phyloP scores from a whole-genome alignment of 2,113 vertebrate genomes.

The Thamnophis sirtalis region DNA sequence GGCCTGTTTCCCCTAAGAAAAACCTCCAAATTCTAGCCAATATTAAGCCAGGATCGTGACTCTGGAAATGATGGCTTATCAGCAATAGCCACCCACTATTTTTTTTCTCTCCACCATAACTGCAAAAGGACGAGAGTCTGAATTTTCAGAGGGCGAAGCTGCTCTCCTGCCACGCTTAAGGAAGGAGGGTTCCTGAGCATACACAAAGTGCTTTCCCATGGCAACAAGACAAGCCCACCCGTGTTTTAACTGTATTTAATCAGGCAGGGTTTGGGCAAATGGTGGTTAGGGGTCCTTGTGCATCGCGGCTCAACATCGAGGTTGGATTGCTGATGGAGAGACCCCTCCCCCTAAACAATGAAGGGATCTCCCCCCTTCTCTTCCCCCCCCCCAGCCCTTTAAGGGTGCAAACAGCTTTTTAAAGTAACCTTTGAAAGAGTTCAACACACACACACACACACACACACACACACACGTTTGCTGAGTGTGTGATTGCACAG shows the following conservation, averaged over 20 bases:
- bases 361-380: not conserved
- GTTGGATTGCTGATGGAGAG: not conserved
- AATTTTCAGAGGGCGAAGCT: not conserved
- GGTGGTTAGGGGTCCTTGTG: fast-evolving
- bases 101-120: not conserved
- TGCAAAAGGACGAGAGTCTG: not conserved
- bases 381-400: no score
- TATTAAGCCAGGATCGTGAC: not conserved
- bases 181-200: not conserved
- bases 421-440: constrained; percentile 2
- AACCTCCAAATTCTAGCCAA: no score
- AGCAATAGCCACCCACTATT: not conserved
- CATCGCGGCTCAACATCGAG: not conserved
- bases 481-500: not conserved
- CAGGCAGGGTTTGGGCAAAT: not conserved
- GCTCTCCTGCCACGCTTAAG: not conserved
- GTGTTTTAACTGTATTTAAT: not conserved
- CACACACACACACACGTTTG: no score
- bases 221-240: not conserved
- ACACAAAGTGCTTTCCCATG: not conserved
- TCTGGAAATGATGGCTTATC: not conserved
- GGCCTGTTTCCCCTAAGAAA: not conserved
- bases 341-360: not conserved
- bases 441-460: no score
- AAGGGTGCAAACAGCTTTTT: not conserved